A percentile compares a stretch with the other conserved stretches of the same genome.
Evolutionary conservation across 1,140 invertebrate species (phyloP).

Genomic region (Cepaea nemoralis): DNA sequence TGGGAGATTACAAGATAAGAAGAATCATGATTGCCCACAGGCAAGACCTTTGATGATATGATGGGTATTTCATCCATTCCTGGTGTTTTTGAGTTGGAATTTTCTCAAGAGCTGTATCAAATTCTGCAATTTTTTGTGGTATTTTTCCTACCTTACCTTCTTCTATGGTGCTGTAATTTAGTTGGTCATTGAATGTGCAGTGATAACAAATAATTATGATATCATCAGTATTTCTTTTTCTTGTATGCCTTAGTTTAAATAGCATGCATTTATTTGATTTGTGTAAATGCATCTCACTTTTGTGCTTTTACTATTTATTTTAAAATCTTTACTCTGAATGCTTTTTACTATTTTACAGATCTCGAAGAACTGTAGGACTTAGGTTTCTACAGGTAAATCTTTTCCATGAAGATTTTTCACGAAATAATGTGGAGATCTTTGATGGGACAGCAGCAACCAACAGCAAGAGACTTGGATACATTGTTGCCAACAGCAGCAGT

Average conservation of each 20-base stretch:
- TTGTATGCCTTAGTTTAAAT: background rate
- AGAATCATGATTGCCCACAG: no score
- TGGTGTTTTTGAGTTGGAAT: no score
- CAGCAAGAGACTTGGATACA: conserved; percentile 75
- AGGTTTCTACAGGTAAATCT: conserved; percentile 90
- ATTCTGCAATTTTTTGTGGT: no score
- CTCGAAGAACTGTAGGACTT: conserved; percentile 52
- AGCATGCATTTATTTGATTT: background rate
- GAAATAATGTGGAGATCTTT: conserved; percentile 88
- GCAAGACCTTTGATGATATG: no score
- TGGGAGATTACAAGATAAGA: no score
- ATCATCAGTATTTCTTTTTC: no score
- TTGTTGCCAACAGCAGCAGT: conserved; percentile 57
- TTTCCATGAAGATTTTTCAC: conserved; percentile 88
- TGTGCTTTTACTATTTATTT: background rate
- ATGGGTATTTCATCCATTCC: no score
- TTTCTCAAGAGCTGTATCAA: no score
- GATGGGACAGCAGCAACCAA: conserved; percentile 94
- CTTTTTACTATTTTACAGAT: background rate
- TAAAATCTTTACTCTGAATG: background rate
- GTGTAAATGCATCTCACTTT: background rate
- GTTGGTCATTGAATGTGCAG: background rate
- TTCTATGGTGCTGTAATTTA: no score
- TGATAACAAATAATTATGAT: background rate
- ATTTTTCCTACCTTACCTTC: no score